These are phyloP conservation scores for Heliconius erato DNA, from an alignment of 2,888 invertebrate genomes.

Conservation along the genomic window DNA sequence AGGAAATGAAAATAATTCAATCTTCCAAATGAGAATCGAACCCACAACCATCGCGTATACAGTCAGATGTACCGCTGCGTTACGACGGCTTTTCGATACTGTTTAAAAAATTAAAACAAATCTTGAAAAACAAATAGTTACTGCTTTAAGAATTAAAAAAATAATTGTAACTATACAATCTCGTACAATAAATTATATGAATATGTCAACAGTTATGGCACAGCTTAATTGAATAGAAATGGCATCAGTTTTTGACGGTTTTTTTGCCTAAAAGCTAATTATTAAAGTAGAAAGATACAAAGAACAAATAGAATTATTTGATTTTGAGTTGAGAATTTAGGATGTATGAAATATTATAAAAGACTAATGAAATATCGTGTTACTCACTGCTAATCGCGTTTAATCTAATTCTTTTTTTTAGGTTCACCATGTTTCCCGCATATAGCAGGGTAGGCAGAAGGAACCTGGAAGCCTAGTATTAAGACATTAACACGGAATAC, in stretches of 20 bases:
- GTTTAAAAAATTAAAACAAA: not conserved
- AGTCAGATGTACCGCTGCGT: not conserved
- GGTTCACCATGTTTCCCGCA: no score
- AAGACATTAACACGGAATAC: no score
- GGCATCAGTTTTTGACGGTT: not conserved
- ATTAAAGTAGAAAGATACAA: not conserved
- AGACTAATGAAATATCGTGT: no score
- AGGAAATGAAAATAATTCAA: not conserved
- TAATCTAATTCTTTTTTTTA: no score
- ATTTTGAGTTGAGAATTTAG: no score
- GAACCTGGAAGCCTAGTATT: no score
- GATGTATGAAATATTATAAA: no score
- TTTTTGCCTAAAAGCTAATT: not conserved
- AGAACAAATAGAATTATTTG: no score
- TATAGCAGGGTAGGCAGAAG: no score
- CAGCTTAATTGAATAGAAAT: not conserved
- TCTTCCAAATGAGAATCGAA: not conserved
- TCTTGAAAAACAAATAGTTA: not conserved
- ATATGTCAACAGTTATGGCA: conserved; percentile 23
- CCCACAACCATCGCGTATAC: not conserved
- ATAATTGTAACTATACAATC: conserved; percentile 10
- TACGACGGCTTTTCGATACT: not conserved
- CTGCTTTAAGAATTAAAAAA: not conserved
- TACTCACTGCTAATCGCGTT: no score
- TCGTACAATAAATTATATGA: conserved; percentile 23